Percentiles rank a stretch among this genome's conserved stretches.
These are phyloP conservation scores for Drosophila punjabiensis DNA, from an alignment of 1,140 invertebrate species.

Conservation along the genomic window DNA sequence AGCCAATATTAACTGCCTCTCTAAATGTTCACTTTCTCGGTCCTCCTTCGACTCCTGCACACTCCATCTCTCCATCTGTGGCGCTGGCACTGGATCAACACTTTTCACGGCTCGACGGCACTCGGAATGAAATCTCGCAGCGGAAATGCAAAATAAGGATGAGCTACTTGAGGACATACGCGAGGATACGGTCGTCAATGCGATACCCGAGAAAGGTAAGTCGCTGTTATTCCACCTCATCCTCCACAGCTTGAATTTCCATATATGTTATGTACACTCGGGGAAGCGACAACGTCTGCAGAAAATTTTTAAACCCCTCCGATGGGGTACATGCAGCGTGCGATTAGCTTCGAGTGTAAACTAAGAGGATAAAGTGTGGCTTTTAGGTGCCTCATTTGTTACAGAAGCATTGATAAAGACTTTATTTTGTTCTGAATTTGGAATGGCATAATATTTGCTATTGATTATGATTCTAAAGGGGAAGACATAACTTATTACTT, in stretches of 20 bases:
- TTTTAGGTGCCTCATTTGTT: conserved; percentile 12
- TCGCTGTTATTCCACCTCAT: conserved; percentile 2
- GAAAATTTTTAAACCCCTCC: conserved; percentile 8
- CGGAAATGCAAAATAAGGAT: conserved; percentile 84
- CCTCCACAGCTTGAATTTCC: conserved; percentile 16
- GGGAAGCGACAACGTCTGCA: neutral
- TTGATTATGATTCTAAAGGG: neutral
- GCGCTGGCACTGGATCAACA: conserved; percentile 18
- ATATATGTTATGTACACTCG: neutral
- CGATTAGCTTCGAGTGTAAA: conserved; percentile 6
- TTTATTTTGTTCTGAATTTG: neutral
- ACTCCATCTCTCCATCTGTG: neutral
- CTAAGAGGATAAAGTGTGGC: conserved; percentile 3
- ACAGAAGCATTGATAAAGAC: neutral
- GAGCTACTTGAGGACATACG: conserved; percentile 84
- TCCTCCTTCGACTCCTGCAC: neutral
- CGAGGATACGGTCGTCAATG: conserved; percentile 78
- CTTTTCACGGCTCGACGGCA: conserved; percentile 35
- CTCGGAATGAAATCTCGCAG: conserved; percentile 39
- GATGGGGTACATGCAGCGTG: conserved; percentile 7
- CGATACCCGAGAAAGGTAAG: conserved; percentile 84
- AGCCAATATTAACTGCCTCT: conserved; percentile 66
- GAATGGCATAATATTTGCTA: neutral
- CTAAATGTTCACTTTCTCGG: conserved; percentile 55
- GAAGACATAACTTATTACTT: neutral